Base-by-base conservation (phyloP, 2,797 vertebrate species). In the Dicrostonyx torquatus region DNA sequence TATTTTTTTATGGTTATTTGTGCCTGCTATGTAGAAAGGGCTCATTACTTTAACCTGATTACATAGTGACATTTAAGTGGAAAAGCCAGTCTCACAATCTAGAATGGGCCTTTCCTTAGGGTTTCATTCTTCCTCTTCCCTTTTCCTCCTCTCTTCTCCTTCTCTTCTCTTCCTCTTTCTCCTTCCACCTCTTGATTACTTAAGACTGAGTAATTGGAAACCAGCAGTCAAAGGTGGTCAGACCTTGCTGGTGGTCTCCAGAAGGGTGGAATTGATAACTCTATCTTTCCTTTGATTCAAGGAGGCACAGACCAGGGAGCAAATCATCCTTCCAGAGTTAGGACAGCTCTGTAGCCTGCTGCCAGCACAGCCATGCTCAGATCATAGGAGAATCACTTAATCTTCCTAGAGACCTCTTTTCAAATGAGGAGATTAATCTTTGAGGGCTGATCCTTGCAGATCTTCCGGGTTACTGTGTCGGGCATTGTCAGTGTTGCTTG, bases 391-490 rank as follows among this genome's bases (percentile, higher is more conserved):
- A 92, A 48, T 66, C 62, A 4, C 76, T 88, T 88, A 31, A 83
- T 94, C 92, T 94, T 75, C 76, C 48, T 55, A 48, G 80, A 83
- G 77, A 75, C 88, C 85, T 89, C 92, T 95, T 83, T 91, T 89
- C 76, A 76, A 43, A 77, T 53, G 85, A 84, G 66, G 78, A 85
- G 37, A 45, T 84, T 58, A 40, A n/a, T 83, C 50, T 43, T 43
- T 34, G 31, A 7, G 7, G 83, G 78, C 80, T 22, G 77, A 22
- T 58, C 78, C 60, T 50, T 5, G 26, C 1, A 82, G 72, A 17
- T 55, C 0, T 8, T 1, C 18, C 13, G 1, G 53, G 53, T 89
- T 45, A 60, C 90, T 17, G 29, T 12, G 10, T 3, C 5, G 40
- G 17, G 31, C 34, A 0, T 37, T 9, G 12, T 20, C 22, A 20